Evolutionary conservation across 2,113 vertebrate species (phyloP), one percentile per base, ranked within the genome.

Genomic region (Sardina pilchardus): DNA sequence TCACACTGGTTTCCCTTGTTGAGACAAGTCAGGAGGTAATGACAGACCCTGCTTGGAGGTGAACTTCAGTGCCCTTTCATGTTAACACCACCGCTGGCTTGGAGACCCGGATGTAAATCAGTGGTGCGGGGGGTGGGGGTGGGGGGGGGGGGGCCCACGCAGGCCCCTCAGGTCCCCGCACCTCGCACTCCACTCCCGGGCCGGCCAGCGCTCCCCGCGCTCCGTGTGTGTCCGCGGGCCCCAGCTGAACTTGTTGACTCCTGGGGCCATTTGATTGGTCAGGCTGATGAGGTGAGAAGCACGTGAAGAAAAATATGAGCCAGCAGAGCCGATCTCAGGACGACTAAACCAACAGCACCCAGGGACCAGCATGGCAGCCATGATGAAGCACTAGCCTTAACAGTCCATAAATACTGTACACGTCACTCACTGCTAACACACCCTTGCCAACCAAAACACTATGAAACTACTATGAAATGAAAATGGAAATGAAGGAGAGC

Each of bases 31-130:
- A 84, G 82, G 80, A 26, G 42, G 84, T 80, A 78, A 80, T 80
- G 84, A 82, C 87, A 39, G 56, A 88, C 85, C 48, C 80, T 53
- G 81, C 17, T 24, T 86, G 84, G 67, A 85, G 50, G 36, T 85
- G 81, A 90, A 87, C 81, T 84, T 87, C 48, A 4, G 19, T 84
- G 86, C 53, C 86, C 82, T 89, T 30, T 48, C 85, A 85, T 88
- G 86, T 83, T 75, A 81, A 85, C 10, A 36, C 50, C n/a, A 80
- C 30, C 59, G 84, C 30, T 67, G 42, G 81, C 81, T 56, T 53
- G 0, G 45, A 85, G 34, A 36, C 10, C 84, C 36, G 85, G 36
- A 85, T 87, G 75, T 88, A 87, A 87, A 89, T 88, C 87, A 87
- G 30, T 48, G 30, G 78, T 67, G 39, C 36, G 16, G n/a, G n/a